Percentiles rank a stretch among this genome's conserved stretches.
These are phyloP conservation scores for Pangasius larnaudii DNA, from an alignment of 2,797 vertebrate genomes.

Conservation along the genomic window DNA sequence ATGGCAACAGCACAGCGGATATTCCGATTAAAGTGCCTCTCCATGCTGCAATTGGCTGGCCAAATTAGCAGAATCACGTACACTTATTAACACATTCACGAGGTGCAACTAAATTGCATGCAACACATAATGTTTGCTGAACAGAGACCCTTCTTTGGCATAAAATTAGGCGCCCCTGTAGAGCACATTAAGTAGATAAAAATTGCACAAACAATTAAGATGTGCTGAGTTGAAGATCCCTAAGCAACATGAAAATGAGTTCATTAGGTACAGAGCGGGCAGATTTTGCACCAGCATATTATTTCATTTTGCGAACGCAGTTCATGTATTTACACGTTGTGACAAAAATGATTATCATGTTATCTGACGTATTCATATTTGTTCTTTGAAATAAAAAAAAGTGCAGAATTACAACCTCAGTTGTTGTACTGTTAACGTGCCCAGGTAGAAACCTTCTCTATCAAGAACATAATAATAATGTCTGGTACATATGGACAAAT, in stretches of 20 bases:
- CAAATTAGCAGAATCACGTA: slow-evolving; percentile 23
- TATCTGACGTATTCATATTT: not conserved
- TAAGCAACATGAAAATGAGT: slow-evolving; percentile 38
- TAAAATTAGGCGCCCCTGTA: slow-evolving; percentile 24
- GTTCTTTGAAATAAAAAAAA: not conserved
- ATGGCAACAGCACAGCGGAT: slow-evolving; percentile 18
- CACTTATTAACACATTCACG: slow-evolving; percentile 36
- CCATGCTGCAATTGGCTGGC: not conserved
- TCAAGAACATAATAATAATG: not conserved
- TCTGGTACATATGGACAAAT: not conserved
- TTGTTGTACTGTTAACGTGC: not conserved
- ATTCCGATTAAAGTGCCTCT: slow-evolving; percentile 4
- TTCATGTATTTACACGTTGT: slow-evolving; percentile 37
- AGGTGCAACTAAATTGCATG: slow-evolving; percentile 20
- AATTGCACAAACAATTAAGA: slow-evolving; percentile 45
- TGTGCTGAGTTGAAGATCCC: slow-evolving; percentile 41
- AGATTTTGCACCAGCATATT: slow-evolving; percentile 30
- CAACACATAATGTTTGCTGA: slow-evolving; percentile 39
- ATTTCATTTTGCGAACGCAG: slow-evolving; percentile 20
- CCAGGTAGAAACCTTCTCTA: not conserved
- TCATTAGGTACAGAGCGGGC: slow-evolving; percentile 50
- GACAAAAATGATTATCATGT: not conserved
- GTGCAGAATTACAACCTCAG: not conserved
- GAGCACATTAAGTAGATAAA: slow-evolving; percentile 45
- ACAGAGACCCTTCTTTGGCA: slow-evolving; percentile 22